Conservation (phyloP, 2,888 invertebrate genomes). For the Rugalucina vietnamica region DNA sequence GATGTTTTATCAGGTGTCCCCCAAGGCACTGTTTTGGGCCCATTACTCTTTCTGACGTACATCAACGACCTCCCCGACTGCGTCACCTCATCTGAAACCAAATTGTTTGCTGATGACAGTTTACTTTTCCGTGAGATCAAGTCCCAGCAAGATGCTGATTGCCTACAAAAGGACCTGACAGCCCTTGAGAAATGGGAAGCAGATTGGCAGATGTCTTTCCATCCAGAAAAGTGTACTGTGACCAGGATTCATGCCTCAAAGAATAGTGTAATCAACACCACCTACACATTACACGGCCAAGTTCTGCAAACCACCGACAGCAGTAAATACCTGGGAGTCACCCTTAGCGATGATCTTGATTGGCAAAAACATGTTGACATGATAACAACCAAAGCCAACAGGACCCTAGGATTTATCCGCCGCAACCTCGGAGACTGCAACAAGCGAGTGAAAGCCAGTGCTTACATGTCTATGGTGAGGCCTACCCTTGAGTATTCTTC, state of each 20-base stretch:
- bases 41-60: neutral
- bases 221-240: constrained; percentile 35
- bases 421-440: constrained; percentile 18
- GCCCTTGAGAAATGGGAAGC: constrained; percentile 32
- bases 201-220: constrained; percentile 40
- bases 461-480: constrained; percentile 13
- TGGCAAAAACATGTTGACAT: constrained; percentile 17
- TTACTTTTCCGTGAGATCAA: neutral
- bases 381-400: constrained; percentile 16
- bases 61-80: neutral
- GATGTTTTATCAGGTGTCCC: neutral
- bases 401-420: constrained; percentile 16
- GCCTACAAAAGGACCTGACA: constrained; percentile 24
- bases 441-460: neutral
- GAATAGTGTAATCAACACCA: neutral
- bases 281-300: constrained; percentile 25
- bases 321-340: constrained; percentile 34
- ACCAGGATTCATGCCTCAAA: constrained; percentile 8
- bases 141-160: neutral
- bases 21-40: neutral
- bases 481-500: constrained; percentile 15
- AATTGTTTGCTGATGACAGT: neutral
- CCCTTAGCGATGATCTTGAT: constrained; percentile 4
- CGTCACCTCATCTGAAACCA: neutral
- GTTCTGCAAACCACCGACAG: constrained; percentile 1